These are phyloP conservation scores for Stomatorhinus ivindoensis DNA, from an alignment of 2,113 vertebrate genomes.

Conservation along the genomic window DNA sequence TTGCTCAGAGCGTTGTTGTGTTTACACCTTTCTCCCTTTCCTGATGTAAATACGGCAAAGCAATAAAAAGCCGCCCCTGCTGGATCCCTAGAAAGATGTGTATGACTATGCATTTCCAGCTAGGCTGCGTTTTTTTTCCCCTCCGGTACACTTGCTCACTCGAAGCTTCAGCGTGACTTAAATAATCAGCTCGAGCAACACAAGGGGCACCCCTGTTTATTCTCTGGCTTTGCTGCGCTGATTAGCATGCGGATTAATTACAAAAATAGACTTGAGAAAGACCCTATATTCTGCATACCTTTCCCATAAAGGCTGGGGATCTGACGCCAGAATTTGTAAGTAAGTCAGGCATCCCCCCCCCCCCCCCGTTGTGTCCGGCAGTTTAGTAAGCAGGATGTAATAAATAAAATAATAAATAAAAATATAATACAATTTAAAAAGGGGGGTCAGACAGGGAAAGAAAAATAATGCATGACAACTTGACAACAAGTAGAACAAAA, in stretches of 20 bases:
- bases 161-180: background rate
- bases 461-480: no score
- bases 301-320: background rate
- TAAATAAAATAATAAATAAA: no score
- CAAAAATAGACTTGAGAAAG: background rate
- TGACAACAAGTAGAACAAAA: no score
- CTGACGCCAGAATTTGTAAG: background rate
- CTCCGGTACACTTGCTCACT: background rate
- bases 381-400: no score
- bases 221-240: background rate
- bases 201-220: background rate
- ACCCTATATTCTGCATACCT: background rate
- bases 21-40: background rate
- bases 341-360: no score
- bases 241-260: background rate
- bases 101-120: background rate
- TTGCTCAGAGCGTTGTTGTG: background rate
- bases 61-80: background rate
- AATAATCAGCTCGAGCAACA: background rate
- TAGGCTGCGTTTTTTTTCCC: background rate
- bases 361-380: no score
- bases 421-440: no score
- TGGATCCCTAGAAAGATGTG: background rate
- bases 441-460: no score
- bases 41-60: background rate